Base-by-base conservation (phyloP, 2,113 vertebrate genomes). In the Nymphicus hollandicus region DNA sequence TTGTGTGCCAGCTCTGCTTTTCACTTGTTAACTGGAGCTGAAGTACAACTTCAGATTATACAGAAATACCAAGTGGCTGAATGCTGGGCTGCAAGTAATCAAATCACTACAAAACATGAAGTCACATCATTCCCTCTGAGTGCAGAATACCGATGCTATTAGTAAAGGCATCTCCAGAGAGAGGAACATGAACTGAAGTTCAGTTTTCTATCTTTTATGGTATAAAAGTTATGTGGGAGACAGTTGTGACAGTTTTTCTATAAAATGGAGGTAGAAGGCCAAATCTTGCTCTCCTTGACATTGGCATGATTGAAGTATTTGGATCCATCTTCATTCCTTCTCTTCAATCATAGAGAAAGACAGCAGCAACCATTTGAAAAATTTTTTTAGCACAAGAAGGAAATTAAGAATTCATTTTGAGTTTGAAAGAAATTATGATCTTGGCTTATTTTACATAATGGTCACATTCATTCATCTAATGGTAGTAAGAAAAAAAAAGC, bases 331-430 rank as follows among this genome's bases (percentile, higher is more conserved):
- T 68, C 9, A 20, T 39, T 84, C 50, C 14, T 74, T 80, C 33
- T 3, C 14, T 78, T 64, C 0, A 0, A 61, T 44, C 80, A 37
- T 17, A 53, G 7, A 17, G 5, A 19, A 82, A 88, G 24, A 52
- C 15, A 86, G 33, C 11, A 65, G 4, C 39, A 6, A 43, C 65
- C 9, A 35, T 5, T 24, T 69, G 2, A 76, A 72, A 68, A 89
- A 23, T 1, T 0, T 1, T 8, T 88, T 60, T 65, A 69, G 22
- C 1, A 37, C 5, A 53, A 46, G 2, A 6, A 58, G 10, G n/a
- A 90, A 86, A 91, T 52, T 19, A 33, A 17, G 14, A 33, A 72
- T 9, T 17, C 7, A 33, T 37, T 43, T 88, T 50, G 65, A 35
- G 8, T 43, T 63, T 37, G 1, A 5, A 50, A 81, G 86, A 61